These are phyloP conservation scores for Campopleginae sp. DNA, from an alignment of 2,888 invertebrate species.

Conservation along the genomic window DNA sequence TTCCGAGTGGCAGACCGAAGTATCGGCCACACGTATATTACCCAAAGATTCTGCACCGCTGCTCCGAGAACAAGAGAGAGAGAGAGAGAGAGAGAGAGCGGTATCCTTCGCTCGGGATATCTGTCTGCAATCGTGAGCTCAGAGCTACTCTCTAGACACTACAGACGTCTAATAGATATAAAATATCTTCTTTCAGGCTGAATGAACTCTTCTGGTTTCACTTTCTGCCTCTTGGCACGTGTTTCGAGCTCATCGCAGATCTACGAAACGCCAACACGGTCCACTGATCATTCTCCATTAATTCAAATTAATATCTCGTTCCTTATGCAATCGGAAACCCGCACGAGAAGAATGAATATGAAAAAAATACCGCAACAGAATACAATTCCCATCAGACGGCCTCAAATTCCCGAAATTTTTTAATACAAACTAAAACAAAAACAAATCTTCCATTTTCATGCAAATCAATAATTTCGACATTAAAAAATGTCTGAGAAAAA, in stretches of 20 bases:
- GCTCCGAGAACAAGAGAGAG: neutral
- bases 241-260: conserved; percentile 6
- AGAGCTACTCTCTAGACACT: conserved; percentile 20
- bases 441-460: too few relatives aligned
- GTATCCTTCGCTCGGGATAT: conserved; percentile 32
- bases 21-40: conserved; percentile 24
- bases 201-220: conserved; percentile 50
- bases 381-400: too few relatives aligned
- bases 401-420: too few relatives aligned
- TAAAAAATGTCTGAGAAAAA: too few relatives aligned
- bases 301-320: neutral
- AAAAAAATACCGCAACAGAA: too few relatives aligned
- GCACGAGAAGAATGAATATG: too few relatives aligned
- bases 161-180: conserved; percentile 40
- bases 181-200: conserved; percentile 54
- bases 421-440: too few relatives aligned
- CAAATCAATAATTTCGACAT: too few relatives aligned
- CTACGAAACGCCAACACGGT: neutral
- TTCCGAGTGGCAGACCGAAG: conserved; percentile 19
- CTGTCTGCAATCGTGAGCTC: conserved; percentile 51
- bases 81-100: neutral
- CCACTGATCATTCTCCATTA: neutral
- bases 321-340: neutral
- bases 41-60: conserved; percentile 23
- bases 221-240: conserved; percentile 29